Percentiles rank a stretch among this genome's conserved stretches.
phyloP scores from a whole-genome alignment of 2,113 vertebrate genomes.

The Suncus etruscus region DNA sequence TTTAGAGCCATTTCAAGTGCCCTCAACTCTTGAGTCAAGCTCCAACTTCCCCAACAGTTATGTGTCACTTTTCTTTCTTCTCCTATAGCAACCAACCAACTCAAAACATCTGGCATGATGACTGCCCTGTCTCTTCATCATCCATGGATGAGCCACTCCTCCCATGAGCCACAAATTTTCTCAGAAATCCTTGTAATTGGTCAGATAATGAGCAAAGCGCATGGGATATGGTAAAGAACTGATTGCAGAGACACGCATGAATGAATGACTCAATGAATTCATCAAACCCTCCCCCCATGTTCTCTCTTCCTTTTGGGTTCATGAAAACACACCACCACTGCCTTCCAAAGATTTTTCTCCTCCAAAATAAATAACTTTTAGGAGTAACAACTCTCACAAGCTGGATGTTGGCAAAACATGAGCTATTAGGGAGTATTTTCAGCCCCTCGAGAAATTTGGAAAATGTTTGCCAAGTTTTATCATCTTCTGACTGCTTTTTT shows the following conservation, averaged over 20 bases:
- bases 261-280: neutral
- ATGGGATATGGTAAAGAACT: neutral
- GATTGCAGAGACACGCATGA: neutral
- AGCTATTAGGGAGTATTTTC: constrained; percentile 13
- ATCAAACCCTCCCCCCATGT: constrained; percentile 9
- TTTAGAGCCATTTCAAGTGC: constrained; percentile 23
- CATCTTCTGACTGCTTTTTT: constrained; percentile 46
- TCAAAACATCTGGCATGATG: neutral
- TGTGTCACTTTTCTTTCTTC: constrained; percentile 9
- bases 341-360: constrained; percentile 24
- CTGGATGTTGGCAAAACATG: neutral
- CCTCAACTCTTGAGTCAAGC: neutral
- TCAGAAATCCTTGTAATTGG: constrained; percentile 28
- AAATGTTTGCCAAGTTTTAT: constrained; percentile 56
- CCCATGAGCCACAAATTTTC: neutral
- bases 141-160: neutral
- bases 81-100: neutral
- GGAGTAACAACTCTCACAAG: constrained; percentile 10
- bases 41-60: neutral
- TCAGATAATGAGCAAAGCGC: neutral
- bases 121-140: neutral
- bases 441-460: constrained; percentile 19
- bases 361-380: neutral
- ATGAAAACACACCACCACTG: constrained; percentile 26
- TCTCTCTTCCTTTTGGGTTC: constrained; percentile 3